Conservation (phyloP, 2,797 vertebrate species). For the Danio kyathit region DNA sequence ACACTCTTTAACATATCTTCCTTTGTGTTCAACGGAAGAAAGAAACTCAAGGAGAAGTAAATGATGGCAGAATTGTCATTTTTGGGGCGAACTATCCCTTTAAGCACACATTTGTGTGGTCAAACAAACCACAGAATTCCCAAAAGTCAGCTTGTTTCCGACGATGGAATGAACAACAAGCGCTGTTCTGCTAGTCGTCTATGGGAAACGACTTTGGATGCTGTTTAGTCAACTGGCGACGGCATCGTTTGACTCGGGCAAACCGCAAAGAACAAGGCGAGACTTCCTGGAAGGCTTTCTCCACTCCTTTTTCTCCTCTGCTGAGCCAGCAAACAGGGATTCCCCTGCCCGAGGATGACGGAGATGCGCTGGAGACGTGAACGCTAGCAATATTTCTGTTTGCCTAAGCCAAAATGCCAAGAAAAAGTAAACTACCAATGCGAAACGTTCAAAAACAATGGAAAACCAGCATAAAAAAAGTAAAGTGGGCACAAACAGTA, state of each 20-base stretch:
- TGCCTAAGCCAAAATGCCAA: neutral
- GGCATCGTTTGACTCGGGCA: constrained; percentile 15
- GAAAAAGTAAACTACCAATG: neutral
- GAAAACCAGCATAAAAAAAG: too few relatives aligned
- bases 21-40: too few relatives aligned
- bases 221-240: constrained; percentile 25
- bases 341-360: constrained; percentile 56
- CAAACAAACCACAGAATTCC: constrained; percentile 14
- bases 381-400: constrained; percentile 15
- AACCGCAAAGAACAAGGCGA: constrained; percentile 37
- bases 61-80: too few relatives aligned
- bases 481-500: neutral
- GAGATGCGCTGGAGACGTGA: constrained; percentile 2
- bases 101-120: neutral
- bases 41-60: too few relatives aligned
- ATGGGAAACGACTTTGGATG: constrained; percentile 29
- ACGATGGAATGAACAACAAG: neutral
- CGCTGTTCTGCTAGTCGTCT: too few relatives aligned
- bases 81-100: neutral
- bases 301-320: constrained; percentile 18
- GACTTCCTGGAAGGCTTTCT: constrained; percentile 53
- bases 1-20: too few relatives aligned
- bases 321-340: constrained; percentile 61
- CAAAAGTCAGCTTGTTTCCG: neutral
- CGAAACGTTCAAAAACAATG: neutral